Conservation (phyloP, 1,140 invertebrate species). For the Musca vetustissima region DNA sequence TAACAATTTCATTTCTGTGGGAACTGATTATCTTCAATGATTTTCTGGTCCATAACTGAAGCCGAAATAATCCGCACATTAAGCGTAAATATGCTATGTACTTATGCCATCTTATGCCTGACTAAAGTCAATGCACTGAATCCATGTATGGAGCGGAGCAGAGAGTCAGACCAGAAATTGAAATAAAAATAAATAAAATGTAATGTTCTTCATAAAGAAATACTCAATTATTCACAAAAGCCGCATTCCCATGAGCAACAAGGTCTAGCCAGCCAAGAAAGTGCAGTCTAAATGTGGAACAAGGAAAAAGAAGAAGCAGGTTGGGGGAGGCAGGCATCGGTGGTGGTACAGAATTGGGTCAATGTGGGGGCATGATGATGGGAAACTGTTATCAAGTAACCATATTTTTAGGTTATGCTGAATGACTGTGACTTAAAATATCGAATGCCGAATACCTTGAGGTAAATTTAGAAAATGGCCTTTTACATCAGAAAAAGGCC, state of each 20-base stretch:
- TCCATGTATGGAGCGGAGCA: not conserved
- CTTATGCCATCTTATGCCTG: not conserved
- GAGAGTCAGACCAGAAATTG: not conserved
- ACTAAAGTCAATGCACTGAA: not conserved
- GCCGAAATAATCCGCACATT: not conserved
- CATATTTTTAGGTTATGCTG: no score
- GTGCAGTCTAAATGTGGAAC: no score
- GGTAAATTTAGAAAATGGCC: no score
- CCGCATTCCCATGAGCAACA: constrained; percentile 12
- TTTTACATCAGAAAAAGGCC: no score
- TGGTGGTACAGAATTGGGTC: no score
- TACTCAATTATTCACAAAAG: constrained; percentile 12
- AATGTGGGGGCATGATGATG: no score
- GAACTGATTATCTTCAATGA: constrained; percentile 13
- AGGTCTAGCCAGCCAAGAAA: not conserved
- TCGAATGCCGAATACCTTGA: no score
- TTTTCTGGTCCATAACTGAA: not conserved
- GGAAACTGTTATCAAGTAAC: no score
- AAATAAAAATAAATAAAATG: constrained; percentile 17
- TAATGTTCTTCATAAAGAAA: constrained; percentile 13
- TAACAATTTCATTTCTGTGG: not conserved
- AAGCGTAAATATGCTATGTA: constrained; percentile 5
- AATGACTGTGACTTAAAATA: no score
- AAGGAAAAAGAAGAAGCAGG: no score
- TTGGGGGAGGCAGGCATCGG: no score